Conservation (phyloP, 2,888 invertebrate genomes). For the Troglohyphantes excavatus region DNA sequence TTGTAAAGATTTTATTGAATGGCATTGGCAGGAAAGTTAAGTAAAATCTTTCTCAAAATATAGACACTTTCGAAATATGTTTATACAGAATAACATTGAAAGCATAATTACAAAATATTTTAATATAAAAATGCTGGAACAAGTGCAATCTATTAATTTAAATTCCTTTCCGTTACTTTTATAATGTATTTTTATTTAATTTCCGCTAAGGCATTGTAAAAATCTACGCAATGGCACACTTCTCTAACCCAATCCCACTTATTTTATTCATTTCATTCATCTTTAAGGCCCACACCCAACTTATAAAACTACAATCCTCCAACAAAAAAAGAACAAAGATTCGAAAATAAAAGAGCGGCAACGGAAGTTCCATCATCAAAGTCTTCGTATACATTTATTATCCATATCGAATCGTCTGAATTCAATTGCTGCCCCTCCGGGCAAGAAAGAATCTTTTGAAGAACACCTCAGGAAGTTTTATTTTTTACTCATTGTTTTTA, state of each 20-base stretch:
- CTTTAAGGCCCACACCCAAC: background rate
- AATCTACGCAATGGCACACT: background rate
- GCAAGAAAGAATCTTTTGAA: slow-evolving; percentile 6
- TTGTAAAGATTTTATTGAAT: too few species aligned
- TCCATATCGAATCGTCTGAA: background rate
- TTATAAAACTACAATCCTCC: background rate
- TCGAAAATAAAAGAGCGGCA: background rate
- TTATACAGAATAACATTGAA: too few species aligned
- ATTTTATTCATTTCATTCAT: background rate
- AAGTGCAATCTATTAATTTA: too few species aligned
- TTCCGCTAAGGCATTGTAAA: too few species aligned
- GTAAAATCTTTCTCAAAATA: too few species aligned
- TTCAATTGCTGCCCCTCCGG: slow-evolving; percentile 20
- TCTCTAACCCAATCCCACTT: background rate
- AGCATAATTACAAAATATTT: too few species aligned
- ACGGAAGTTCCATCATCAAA: slow-evolving; percentile 39
- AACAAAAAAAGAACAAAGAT: background rate
- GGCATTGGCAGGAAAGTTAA: too few species aligned
- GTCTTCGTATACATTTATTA: background rate
- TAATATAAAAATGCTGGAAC: too few species aligned
- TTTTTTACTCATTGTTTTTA: background rate
- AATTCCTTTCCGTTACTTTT: too few species aligned
- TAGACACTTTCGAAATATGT: too few species aligned
- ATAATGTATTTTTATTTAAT: too few species aligned
- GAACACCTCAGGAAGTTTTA: background rate